Percentiles rank a stretch among this genome's conserved stretches.
Evolutionary conservation across 2,113 vertebrate species (phyloP).

Genomic region (Monarcha castaneiventris): DNA sequence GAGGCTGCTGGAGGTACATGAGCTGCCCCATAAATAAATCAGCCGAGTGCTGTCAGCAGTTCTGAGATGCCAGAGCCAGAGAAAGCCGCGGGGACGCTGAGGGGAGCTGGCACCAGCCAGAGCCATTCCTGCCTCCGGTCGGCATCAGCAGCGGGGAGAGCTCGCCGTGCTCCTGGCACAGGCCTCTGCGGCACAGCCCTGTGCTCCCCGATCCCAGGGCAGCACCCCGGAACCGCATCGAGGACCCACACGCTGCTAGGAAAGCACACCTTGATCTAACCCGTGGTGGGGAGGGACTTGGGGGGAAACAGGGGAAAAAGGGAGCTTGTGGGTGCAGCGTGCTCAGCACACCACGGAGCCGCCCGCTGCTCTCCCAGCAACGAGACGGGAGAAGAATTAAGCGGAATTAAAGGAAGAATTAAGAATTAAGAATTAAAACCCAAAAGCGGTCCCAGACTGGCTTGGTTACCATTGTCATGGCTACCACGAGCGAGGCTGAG

Average conservation of each 20-base stretch:
- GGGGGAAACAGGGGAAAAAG: rapidly evolving
- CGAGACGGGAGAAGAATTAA: not conserved
- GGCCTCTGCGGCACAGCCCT: not conserved
- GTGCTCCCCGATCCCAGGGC: rapidly evolving
- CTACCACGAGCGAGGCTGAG: not conserved
- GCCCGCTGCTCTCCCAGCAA: not conserved
- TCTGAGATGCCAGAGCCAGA: not conserved
- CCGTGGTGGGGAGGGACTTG: rapidly evolving
- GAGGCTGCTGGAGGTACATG: not conserved
- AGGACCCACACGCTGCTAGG: rapidly evolving
- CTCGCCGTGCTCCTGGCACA: not conserved
- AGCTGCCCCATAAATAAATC: not conserved
- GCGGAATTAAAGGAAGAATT: not conserved
- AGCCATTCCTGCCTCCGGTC: not conserved
- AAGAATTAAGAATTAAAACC: not conserved
- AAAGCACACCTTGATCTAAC: rapidly evolving
- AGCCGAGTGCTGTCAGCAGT: not conserved
- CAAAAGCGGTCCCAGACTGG: not conserved
- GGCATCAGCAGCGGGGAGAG: rapidly evolving
- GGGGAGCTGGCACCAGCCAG: not conserved
- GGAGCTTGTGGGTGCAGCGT: rapidly evolving
- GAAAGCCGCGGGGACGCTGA: not conserved
- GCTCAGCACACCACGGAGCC: not conserved
- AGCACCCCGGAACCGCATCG: rapidly evolving
- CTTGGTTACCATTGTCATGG: not conserved